These are phyloP conservation scores for Toxonevra muliebris DNA, from an alignment of 2,888 invertebrate species.

Conservation along the genomic window DNA sequence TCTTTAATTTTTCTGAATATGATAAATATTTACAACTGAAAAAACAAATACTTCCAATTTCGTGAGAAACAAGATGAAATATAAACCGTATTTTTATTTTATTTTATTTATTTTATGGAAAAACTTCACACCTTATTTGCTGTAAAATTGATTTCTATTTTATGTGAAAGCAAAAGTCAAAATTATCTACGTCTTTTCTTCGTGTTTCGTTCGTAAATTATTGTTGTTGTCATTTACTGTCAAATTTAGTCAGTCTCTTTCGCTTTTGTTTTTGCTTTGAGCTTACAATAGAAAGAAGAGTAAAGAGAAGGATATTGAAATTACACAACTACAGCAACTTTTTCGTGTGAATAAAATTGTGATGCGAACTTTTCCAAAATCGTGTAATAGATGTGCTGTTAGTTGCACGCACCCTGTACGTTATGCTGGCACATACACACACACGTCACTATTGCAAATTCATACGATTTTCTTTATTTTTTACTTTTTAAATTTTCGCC, in stretches of 20 bases:
- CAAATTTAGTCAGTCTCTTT: neutral
- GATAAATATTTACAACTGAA: neutral
- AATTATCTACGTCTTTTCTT: neutral
- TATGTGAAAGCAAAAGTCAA: neutral
- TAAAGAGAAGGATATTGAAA: neutral
- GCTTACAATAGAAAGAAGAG: neutral
- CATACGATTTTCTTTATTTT: neutral
- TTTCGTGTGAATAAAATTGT: slow-evolving; percentile 17
- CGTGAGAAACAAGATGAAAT: neutral
- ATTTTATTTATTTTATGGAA: neutral
- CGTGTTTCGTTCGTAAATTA: neutral
- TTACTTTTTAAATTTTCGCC: neutral
- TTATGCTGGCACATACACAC: neutral
- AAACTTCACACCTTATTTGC: neutral
- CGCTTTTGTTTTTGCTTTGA: neutral
- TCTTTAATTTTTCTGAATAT: neutral
- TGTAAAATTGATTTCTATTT: slow-evolving; percentile 2
- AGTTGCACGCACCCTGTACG: slow-evolving; percentile 3
- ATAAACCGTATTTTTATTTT: neutral
- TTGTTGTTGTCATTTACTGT: neutral
- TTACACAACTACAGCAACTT: slow-evolving; percentile 27
- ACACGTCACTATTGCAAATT: neutral
- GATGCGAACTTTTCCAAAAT: too few relatives aligned
- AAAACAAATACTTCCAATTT: neutral
- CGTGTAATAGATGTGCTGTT: too few relatives aligned